These are phyloP conservation scores for Drosophila navojoa DNA, from an alignment of 1,140 invertebrate species.

Conservation along the genomic window DNA sequence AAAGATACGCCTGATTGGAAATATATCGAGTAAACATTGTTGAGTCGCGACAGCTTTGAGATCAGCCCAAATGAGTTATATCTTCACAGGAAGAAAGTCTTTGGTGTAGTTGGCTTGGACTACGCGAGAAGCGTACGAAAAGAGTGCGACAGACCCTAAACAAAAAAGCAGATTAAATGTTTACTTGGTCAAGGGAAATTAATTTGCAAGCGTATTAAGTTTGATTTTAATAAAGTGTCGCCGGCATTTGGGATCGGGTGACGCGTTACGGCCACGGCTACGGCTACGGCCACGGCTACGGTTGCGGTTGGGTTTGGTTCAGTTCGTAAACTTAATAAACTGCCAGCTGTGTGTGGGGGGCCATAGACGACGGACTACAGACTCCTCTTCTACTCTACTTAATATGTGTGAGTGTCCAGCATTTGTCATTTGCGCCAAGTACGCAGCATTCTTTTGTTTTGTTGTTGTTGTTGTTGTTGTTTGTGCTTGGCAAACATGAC, in stretches of 20 bases:
- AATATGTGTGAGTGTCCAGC: constrained; percentile 43
- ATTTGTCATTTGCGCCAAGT: constrained; percentile 77
- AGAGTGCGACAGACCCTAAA: too few species aligned
- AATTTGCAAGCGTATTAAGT: constrained; percentile 70
- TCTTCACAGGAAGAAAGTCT: too few species aligned
- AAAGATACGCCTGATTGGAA: too few species aligned
- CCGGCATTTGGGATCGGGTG: constrained; percentile 17
- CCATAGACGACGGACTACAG: too few species aligned
- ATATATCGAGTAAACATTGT: too few species aligned
- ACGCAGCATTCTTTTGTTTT: constrained; percentile 54
- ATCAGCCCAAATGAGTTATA: too few species aligned
- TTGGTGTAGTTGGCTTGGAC: too few species aligned
- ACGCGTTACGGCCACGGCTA: neutral
- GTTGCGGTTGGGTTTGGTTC: constrained; percentile 15
- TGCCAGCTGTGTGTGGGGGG: constrained; percentile 33
- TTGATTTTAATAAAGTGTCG: constrained; percentile 81
- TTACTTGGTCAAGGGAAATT: constrained; percentile 66
- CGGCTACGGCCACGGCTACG: neutral
- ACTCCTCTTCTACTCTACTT: neutral
- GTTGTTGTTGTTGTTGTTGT: constrained; percentile 37
- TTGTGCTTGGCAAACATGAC: constrained; percentile 67
- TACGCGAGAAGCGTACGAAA: too few species aligned
- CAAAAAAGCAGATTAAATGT: constrained; percentile 64
- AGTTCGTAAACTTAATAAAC: constrained; percentile 68
- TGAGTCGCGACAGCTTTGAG: too few species aligned